phyloP scores from a whole-genome alignment of 2,888 invertebrate genomes.

The Drosophila subsilvestris region DNA sequence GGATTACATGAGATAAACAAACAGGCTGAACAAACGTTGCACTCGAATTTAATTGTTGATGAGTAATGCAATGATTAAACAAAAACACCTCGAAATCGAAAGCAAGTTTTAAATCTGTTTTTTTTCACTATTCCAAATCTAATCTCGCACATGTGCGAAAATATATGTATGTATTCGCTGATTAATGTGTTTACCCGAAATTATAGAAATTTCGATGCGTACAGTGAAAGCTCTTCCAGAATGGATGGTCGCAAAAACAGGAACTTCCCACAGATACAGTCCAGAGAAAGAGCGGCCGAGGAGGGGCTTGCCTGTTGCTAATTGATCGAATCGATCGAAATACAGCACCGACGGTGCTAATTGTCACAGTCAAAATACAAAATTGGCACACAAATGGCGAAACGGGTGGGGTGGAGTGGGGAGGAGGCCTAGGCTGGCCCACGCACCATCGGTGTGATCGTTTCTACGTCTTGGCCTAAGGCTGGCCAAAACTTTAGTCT shows the following conservation, averaged over 20 bases:
- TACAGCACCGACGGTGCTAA: slow-evolving; percentile 15
- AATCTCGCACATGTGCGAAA: slow-evolving; percentile 16
- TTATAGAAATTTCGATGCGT: slow-evolving; percentile 13
- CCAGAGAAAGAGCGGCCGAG: not conserved
- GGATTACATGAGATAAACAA: slow-evolving; percentile 35
- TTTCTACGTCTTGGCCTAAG: slow-evolving; percentile 12
- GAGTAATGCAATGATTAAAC: slow-evolving; percentile 39
- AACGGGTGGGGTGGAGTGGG: not conserved
- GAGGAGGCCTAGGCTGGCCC: not conserved
- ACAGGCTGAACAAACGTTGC: slow-evolving; percentile 42
- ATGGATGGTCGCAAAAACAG: slow-evolving; percentile 4
- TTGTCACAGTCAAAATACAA: slow-evolving; percentile 12
- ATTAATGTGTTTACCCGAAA: slow-evolving; percentile 55
- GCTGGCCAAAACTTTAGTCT: not conserved
- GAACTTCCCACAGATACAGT: not conserved
- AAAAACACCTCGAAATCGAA: slow-evolving; percentile 29
- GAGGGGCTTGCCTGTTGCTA: slow-evolving; percentile 23
- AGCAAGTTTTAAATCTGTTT: slow-evolving; percentile 10
- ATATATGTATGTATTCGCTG: slow-evolving; percentile 7
- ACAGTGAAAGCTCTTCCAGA: slow-evolving; percentile 1
- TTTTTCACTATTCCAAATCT: slow-evolving; percentile 29
- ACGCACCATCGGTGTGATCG: slow-evolving; percentile 29
- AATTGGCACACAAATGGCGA: slow-evolving; percentile 24
- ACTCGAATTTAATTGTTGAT: slow-evolving; percentile 30
- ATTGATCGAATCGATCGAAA: slow-evolving; percentile 34